Base-by-base conservation (phyloP, 1,140 invertebrate genomes). In the Drosophila sp. region DNA sequence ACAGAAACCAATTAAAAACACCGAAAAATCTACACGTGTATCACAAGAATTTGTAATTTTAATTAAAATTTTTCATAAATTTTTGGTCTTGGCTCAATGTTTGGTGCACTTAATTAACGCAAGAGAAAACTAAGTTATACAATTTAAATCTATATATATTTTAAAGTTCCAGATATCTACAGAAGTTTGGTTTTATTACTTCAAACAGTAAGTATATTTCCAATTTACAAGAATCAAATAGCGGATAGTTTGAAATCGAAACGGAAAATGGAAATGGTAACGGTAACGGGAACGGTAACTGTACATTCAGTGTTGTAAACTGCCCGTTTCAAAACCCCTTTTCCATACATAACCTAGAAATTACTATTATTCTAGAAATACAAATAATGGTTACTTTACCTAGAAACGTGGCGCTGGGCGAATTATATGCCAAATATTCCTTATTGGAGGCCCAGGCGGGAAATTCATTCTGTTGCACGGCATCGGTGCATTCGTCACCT, bases 361-460 rank as follows among this genome's bases (percentile, higher is more conserved):
- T n/a, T n/a, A n/a, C n/a, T n/a, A n/a, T n/a, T 41, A 40, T n/a
- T 2, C 7, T 38, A 40, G 7, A 3, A 46, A 14, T 29, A 58
- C n/a, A 7, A 18, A 14, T 27, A 36, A 4, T 27, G 21, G 16
- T 27, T 58, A 78, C 65, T 40, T 93, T 94, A 97, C 96, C 96
- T 93, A 98, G 93, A 92, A 97, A 97, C 40, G 97, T 98, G 29
- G 97, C 96, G 11, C 97, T 97, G 2, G 97, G 97, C 43, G 97
- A 98, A 92, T 95, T 97, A 87, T 97, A 97, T n/a, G 96, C 95
- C 61, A 97, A 92, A 90, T 98, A 98, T 90, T 98, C 97, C 90
- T 97, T 97, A 89, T 98, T 98, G 1, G 96, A 96, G 51, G 97
- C 97, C 97, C 97, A 98, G 2, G 96, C 94, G 11, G 97, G 97